phyloP scores from a whole-genome alignment of 37 sponge, comb jelly and placozoan genomes.

The Tethya wilhelma region DNA sequence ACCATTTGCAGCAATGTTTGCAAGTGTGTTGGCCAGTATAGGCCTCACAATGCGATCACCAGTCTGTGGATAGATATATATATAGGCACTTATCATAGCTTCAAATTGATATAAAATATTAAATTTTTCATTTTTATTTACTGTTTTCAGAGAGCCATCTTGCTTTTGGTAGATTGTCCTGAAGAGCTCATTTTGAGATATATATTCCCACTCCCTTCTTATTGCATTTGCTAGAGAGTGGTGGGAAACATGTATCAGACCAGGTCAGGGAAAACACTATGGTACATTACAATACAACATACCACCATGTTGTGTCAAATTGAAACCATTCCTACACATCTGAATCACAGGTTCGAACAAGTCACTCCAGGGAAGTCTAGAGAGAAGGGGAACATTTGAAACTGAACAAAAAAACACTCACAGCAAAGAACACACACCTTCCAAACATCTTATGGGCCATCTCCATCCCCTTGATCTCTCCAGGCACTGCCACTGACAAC shows the following conservation, averaged over 20 bases:
- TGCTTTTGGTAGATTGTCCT: not conserved
- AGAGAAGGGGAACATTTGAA: not conserved
- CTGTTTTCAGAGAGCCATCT: constrained; percentile 8
- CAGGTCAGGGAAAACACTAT: not conserved
- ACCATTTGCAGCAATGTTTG: constrained; percentile 40
- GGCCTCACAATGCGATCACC: constrained; percentile 57
- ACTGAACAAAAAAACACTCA: not conserved
- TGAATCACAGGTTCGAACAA: constrained; percentile 80
- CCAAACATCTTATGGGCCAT: constrained; percentile 76
- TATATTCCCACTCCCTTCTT: not conserved
- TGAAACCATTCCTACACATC: constrained; percentile 71
- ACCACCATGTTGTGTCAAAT: constrained; percentile 50
- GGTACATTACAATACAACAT: not conserved
- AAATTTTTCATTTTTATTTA: too few species aligned
- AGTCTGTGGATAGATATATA: not conserved
- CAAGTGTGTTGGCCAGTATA: constrained; percentile 58
- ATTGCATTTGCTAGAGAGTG: not conserved
- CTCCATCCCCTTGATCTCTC: constrained; percentile 81
- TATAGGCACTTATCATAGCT: too few species aligned
- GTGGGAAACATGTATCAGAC: not conserved
- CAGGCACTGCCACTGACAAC: constrained; percentile 88
- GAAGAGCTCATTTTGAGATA: not conserved
- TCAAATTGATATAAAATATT: too few species aligned
- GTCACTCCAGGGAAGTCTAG: constrained; percentile 70
- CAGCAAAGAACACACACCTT: constrained; percentile 30